Conservation (phyloP, 2,888 invertebrate genomes). For the Abscondita cerata region DNA sequence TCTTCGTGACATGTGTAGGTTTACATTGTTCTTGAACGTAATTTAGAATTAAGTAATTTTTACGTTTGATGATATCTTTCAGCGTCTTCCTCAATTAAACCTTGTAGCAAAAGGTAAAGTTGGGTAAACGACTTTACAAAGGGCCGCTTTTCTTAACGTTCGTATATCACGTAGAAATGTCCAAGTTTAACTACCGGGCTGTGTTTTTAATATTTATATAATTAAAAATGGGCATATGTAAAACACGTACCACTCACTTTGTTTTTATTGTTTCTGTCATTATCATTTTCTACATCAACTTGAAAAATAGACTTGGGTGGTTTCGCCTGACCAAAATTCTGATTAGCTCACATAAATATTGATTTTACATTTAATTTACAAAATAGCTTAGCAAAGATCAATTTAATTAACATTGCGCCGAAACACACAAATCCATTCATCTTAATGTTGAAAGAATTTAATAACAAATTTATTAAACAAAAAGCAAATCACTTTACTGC, state of each 20-base stretch:
- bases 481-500: no score
- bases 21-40: neutral
- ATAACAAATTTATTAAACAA: no score
- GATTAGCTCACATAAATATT: no score
- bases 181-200: constrained; percentile 36
- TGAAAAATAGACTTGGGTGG: constrained; percentile 19
- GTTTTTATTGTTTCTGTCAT: constrained; percentile 20
- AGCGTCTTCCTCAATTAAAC: constrained; percentile 11
- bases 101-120: constrained; percentile 15
- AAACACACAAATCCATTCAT: no score
- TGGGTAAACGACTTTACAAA: constrained; percentile 41
- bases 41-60: constrained; percentile 14
- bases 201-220: constrained; percentile 43
- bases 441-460: no score
- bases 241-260: constrained; percentile 44
- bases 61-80: no score
- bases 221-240: constrained; percentile 46
- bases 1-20: neutral
- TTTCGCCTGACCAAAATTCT: constrained; percentile 22
- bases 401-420: no score
- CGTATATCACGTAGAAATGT: constrained; percentile 41
- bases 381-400: no score
- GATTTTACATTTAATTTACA: no score
- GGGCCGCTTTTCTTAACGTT: constrained; percentile 28
- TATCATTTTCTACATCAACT: constrained; percentile 19